Percentiles rank a stretch among this genome's conserved stretches.
phyloP scores from a whole-genome alignment of 2,888 invertebrate genomes.

The Noctua janthina region DNA sequence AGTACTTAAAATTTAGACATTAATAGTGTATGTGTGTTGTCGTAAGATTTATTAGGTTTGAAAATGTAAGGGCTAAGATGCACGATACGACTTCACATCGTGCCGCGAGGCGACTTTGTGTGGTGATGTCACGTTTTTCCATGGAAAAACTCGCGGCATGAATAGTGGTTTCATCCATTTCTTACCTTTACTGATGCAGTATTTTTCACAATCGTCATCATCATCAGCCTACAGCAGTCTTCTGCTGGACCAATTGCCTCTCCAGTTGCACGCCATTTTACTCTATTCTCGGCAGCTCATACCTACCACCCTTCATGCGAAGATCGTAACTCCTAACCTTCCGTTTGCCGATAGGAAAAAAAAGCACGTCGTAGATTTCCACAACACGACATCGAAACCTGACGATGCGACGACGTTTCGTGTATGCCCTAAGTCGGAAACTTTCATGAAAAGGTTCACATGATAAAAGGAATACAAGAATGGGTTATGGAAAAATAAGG shows the following conservation, averaged over 20 bases:
- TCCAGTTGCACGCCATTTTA: not conserved
- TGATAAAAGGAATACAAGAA: slow-evolving; percentile 38
- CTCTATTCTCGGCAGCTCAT: not conserved
- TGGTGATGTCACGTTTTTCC: too few relatives aligned
- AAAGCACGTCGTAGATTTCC: not conserved
- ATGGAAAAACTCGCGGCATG: not conserved
- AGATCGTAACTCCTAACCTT: not conserved
- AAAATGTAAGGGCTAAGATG: slow-evolving; percentile 22
- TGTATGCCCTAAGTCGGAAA: slow-evolving; percentile 21
- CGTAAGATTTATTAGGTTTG: slow-evolving; percentile 44
- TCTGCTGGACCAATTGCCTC: not conserved
- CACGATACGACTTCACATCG: too few relatives aligned
- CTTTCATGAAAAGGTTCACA: slow-evolving; percentile 19
- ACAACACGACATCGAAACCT: not conserved
- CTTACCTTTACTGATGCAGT: not conserved
- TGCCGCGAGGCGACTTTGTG: too few relatives aligned
- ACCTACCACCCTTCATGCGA: not conserved
- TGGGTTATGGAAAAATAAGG: slow-evolving; percentile 13
- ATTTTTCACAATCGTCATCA: not conserved
- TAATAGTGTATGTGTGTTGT: slow-evolving; percentile 44
- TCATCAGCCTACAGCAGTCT: not conserved
- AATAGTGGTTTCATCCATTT: not conserved
- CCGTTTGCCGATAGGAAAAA: not conserved
- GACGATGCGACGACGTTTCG: not conserved
- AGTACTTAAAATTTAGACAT: slow-evolving; percentile 59